Base-by-base conservation (phyloP, 92 coral and sea anemone species). In the Hydrozoanthus gracilis region DNA sequence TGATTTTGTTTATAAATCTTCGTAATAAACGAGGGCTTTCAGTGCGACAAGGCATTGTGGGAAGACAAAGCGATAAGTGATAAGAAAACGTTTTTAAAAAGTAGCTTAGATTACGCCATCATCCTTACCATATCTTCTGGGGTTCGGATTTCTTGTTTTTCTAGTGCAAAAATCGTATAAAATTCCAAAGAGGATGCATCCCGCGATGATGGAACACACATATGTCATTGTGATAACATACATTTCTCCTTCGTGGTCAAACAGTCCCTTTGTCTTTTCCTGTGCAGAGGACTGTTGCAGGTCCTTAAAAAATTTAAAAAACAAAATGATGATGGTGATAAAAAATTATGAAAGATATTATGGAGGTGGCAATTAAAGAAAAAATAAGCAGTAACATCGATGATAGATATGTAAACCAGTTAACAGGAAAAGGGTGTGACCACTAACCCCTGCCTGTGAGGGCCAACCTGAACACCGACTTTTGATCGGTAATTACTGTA, bases 221-320 rank as follows among this genome's bases (percentile, higher is more conserved):
- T 78, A 78, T 44, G 16, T 78, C 83, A 78, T 78, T 78, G 83
- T 44, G 68, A 20, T 58, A 58, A 78, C 16, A 27, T 78, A 78
- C 54, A 78, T 5, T 78, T 78, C 83, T 17, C 83, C 83, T 39
- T 78, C 55, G 18, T 78, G 83, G 70, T 78, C 83, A 78, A 78
- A 78, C 18, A 78, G 10, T 8, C 83, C 83, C 27, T 78, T 58
- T 64, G 83, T 78, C 60, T 78, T 78, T 54, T 78, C 83, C 44
- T 78, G 52, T 78, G 83, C 83, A 44, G 83, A 78, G 15, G 83
- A 78, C 70, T 78, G 83, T 44, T 14, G 70, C 83, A 78, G 15
- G 11, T 78, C 55, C 83, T 78, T 6, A 9, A 51, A 17, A 17
- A 10, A 20, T 1, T 17, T 64, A 76, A 51, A 48, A 54, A 14